Evolutionary conservation across 1,140 invertebrate species (phyloP).

Genomic region (Caligus rogercresseyi): DNA sequence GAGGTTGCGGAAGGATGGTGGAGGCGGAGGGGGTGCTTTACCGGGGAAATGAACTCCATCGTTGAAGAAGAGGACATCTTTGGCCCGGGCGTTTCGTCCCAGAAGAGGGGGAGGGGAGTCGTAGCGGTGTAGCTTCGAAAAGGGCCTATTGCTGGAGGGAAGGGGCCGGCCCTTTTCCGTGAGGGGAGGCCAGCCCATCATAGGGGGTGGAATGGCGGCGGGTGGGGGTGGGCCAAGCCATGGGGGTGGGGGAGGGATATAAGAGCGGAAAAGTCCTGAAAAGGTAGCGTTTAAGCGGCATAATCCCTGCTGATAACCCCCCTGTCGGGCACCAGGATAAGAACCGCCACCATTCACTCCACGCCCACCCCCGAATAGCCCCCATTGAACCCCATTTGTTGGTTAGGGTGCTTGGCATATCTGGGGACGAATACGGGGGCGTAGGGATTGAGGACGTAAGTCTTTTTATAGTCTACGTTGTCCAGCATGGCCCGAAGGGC

Average conservation of each 20-base stretch:
- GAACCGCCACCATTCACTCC: neutral
- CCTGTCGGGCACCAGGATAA: neutral
- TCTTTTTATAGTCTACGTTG: conserved; percentile 49
- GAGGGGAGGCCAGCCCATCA: neutral
- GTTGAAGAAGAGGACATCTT: neutral
- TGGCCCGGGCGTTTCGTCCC: neutral
- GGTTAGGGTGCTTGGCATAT: conserved; percentile 31
- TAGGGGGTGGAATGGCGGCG: neutral
- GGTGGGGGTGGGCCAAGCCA: neutral
- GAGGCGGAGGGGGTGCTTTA: neutral
- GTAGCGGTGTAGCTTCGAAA: neutral
- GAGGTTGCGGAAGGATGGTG: neutral
- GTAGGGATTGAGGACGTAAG: conserved; percentile 57
- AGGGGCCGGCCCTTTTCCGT: neutral
- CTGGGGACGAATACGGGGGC: conserved; percentile 60
- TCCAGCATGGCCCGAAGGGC: conserved; percentile 47
- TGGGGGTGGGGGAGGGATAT: neutral
- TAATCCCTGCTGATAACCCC: neutral
- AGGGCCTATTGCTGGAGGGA: neutral
- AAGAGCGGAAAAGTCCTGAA: neutral
- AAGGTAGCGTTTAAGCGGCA: neutral
- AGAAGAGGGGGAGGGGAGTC: neutral
- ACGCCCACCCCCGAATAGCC: neutral
- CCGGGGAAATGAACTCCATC: conserved; percentile 10
- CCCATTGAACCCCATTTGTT: neutral